A percentile compares a stretch with the other conserved stretches of the same genome.
phyloP scores from a whole-genome alignment of 2,797 vertebrate genomes.

The Diceros bicornis region DNA sequence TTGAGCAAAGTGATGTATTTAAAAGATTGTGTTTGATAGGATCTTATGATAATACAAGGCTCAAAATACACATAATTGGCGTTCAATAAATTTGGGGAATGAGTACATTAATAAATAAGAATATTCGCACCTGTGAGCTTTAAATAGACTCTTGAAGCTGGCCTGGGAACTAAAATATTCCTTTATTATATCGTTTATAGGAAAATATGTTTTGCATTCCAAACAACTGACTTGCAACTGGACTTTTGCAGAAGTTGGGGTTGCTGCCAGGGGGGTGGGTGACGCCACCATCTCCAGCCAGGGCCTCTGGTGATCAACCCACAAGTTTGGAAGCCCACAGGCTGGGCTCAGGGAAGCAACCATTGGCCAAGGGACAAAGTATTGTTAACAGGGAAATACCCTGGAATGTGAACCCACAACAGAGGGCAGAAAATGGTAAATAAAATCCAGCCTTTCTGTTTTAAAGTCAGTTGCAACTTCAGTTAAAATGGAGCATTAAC shows the following conservation, averaged over 20 bases:
- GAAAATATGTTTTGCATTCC: conserved; percentile 54
- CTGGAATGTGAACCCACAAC: not conserved
- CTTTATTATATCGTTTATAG: conserved; percentile 31
- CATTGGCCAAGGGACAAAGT: not conserved
- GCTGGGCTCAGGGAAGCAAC: not conserved
- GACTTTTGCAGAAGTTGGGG: conserved; percentile 68
- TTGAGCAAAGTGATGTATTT: not conserved
- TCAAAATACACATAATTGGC: not conserved
- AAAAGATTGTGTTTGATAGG: not conserved
- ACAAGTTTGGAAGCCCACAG: not conserved
- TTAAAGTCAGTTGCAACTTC: not conserved
- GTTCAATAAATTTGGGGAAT: not conserved
- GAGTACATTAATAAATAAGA: not conserved
- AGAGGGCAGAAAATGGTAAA: not conserved
- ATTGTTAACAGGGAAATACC: not conserved
- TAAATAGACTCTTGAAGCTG: conserved; percentile 5
- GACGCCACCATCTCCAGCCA: not conserved
- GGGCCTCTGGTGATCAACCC: conserved; percentile 52
- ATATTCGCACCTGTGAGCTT: not conserved
- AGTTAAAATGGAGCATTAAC: not conserved
- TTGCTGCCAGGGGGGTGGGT: not conserved
- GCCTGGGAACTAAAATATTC: not conserved
- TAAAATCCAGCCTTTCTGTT: not conserved
- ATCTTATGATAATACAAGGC: not conserved
- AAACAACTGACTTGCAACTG: not conserved